Conservation (phyloP, 2,797 vertebrate species). For the Echiichthys vipera region DNA sequence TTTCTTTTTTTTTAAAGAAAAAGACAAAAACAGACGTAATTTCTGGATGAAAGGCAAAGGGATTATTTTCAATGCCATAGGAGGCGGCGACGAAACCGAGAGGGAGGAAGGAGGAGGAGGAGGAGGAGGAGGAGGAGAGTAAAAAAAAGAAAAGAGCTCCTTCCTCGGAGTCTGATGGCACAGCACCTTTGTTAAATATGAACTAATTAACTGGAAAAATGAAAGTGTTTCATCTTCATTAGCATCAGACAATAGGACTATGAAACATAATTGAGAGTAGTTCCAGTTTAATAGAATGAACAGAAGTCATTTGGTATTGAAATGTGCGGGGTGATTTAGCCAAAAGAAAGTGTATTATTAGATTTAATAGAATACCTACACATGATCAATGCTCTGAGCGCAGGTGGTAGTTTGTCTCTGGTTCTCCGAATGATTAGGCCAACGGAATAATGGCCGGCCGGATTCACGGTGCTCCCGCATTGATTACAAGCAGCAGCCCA, state of each 20-base stretch:
- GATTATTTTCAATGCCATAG: constrained; percentile 71
- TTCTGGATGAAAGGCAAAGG: constrained; percentile 67
- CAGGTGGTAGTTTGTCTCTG: constrained; percentile 79
- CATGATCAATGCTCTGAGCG: constrained; percentile 75
- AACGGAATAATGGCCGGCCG: constrained; percentile 72
- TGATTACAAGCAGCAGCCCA: constrained; percentile 70
- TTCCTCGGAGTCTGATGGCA: constrained; percentile 73
- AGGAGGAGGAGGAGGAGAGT: background rate
- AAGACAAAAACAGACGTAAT: constrained; percentile 15
- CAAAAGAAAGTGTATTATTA: constrained; percentile 80
- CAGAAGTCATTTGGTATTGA: constrained; percentile 80
- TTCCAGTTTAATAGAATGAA: constrained; percentile 81
- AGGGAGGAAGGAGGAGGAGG: background rate
- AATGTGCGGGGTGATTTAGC: constrained; percentile 73
- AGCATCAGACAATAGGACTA: constrained; percentile 82
- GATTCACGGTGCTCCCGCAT: constrained; percentile 70
- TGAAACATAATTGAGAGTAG: constrained; percentile 83
- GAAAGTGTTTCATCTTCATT: constrained; percentile 86
- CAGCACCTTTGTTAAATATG: constrained; percentile 85
- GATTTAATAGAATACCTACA: constrained; percentile 78
- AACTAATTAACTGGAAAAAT: constrained; percentile 85
- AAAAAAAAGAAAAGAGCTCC: constrained; percentile 24
- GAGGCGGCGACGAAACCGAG: constrained; percentile 30
- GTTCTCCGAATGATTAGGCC: constrained; percentile 74
- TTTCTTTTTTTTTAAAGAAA: too few relatives aligned